Base-by-base conservation (phyloP, 2,113 vertebrate genomes). In the Aplodontia rufa region DNA sequence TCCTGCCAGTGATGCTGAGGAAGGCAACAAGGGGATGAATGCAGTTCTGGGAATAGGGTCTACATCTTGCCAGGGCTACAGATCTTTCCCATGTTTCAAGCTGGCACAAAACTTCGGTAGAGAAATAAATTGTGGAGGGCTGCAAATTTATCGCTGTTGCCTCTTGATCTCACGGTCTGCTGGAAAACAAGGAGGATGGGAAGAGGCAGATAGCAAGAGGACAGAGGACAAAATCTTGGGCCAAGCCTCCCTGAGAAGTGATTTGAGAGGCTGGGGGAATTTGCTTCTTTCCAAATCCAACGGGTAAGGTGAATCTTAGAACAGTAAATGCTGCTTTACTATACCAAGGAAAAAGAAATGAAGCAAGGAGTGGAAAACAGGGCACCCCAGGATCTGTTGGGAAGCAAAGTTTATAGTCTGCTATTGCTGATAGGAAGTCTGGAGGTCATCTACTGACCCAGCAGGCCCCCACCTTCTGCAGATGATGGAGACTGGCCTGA, bases 21-120 rank as follows among this genome's bases (percentile, higher is more conserved):
- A 20, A 75, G 49, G 45, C 42, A 30, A 6, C 2, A 19, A 74
- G 76, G 47, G 22, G 40, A 5, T 69, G 35, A 83, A 72, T 79
- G 90, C 47, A 30, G 8, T 79, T 62, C 26, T 51, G 69, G 79
- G 40, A 35, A n/a, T 17, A 22, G 6, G 40, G 90, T 55, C 82
- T 51, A 19, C 4, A 8, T 90, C 37, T 81, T 58, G 19, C 75
- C 45, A 8, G 49, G 68, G 42, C 30, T 76, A 19, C 42, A 84
- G 75, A 66, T n/a, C 53, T 92, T 94, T 35, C 62, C 71, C 47
- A 26, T 88, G 85, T 88, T 49, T 94, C 80, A 72, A 51, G 69
- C 55, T 85, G 85, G 84, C 74, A 80, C 68, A 84, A 32, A 95
- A 93, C 94, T 95, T 92, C 42, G 10, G 47, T 51, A n/a, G 79